Evolutionary conservation across 2,888 invertebrate genomes (phyloP).

Genomic region (Hemaris fuciformis): DNA sequence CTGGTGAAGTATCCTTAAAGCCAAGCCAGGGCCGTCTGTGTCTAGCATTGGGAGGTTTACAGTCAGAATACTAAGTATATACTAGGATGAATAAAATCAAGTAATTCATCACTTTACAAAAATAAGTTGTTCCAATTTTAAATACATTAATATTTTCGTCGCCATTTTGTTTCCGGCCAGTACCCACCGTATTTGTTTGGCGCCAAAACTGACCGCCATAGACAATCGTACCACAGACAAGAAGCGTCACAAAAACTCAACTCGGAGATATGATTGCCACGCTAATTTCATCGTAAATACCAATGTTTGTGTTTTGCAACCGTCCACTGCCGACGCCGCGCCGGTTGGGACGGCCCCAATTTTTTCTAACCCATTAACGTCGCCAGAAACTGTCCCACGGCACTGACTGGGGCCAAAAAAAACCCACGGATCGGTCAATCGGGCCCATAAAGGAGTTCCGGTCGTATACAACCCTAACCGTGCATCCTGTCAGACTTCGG

Average conservation of each 20-base stretch:
- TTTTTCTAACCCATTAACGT: slow-evolving; percentile 21
- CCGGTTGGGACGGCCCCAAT: slow-evolving; percentile 23
- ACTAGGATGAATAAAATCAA: too few species aligned
- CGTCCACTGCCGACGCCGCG: slow-evolving; percentile 18
- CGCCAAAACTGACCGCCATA: background rate
- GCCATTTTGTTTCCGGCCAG: background rate
- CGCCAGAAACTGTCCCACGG: slow-evolving; percentile 19
- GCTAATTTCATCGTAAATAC: slow-evolving; percentile 3
- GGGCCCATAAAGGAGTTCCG: slow-evolving; percentile 66
- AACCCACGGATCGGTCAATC: slow-evolving; percentile 58
- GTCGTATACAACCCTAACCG: slow-evolving; percentile 66
- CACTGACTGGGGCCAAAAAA: slow-evolving; percentile 20
- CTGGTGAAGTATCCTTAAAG: too few species aligned
- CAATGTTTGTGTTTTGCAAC: slow-evolving; percentile 11
- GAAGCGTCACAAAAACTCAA: background rate
- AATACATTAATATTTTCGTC: background rate
- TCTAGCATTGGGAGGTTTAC: too few species aligned
- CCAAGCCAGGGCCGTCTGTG: too few species aligned
- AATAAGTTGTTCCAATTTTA: too few species aligned
- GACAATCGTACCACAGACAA: background rate
- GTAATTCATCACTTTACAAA: too few species aligned
- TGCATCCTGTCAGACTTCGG: slow-evolving; percentile 61
- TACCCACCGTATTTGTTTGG: background rate
- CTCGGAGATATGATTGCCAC: background rate
- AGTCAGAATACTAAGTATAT: too few species aligned